Conservation (phyloP, 2,888 invertebrate species). For the Pristionchus entomophagus region DNA sequence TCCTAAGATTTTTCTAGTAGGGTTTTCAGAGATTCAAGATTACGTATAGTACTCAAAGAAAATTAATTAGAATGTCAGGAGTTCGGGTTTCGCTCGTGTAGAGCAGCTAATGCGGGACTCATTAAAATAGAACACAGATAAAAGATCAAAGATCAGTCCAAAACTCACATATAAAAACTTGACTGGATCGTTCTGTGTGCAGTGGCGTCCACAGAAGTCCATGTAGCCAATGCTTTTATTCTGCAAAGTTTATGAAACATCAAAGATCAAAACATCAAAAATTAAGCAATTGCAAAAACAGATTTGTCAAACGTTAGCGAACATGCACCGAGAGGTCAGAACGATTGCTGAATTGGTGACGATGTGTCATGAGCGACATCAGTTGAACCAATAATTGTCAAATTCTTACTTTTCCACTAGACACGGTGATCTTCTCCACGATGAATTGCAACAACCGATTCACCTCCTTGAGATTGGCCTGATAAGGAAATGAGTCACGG, state of each 20-base stretch:
- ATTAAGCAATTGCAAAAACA: too few species aligned
- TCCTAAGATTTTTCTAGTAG: too few species aligned
- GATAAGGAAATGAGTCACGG: not conserved
- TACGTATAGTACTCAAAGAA: too few species aligned
- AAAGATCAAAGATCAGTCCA: too few species aligned
- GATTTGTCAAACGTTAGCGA: not conserved
- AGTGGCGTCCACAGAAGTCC: conserved; percentile 72
- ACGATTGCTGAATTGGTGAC: not conserved
- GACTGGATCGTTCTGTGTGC: conserved; percentile 67
- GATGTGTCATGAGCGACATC: not conserved
- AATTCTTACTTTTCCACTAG: not conserved
- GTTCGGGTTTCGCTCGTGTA: too few species aligned
- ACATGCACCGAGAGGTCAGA: not conserved
- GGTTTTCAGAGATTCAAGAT: too few species aligned
- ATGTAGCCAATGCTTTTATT: conserved; percentile 46
- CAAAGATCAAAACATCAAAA: too few species aligned
- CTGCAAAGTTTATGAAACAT: too few species aligned
- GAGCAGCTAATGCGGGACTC: too few species aligned
- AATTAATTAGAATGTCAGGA: too few species aligned
- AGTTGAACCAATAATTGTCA: too few species aligned
- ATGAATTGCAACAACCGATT: conserved; percentile 54
- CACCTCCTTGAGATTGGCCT: conserved; percentile 65
- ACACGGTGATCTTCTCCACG: conserved; percentile 9
- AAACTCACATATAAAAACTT: conserved; percentile 62
- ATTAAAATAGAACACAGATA: too few species aligned